phyloP scores from a whole-genome alignment of 2,888 invertebrate species.

The Myathropa florea region DNA sequence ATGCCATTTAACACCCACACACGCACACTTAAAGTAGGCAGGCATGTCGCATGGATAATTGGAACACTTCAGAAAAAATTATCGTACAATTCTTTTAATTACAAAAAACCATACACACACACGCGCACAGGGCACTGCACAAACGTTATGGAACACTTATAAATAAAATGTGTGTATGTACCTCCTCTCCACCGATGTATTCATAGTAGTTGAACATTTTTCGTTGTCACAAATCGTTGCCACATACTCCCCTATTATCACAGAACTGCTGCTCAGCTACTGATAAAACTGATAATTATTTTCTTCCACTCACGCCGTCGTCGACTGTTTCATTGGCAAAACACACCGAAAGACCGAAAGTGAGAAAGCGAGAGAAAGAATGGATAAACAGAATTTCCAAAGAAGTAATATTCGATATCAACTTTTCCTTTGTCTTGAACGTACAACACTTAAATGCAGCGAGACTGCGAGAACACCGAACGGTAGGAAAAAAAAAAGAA shows the following conservation, averaged over 20 bases:
- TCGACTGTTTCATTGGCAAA: not conserved
- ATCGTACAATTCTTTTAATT: not conserved
- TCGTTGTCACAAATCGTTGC: slow-evolving; percentile 31
- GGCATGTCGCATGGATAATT: slow-evolving; percentile 4
- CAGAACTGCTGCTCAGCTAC: slow-evolving; percentile 17
- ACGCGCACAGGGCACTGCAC: slow-evolving; percentile 1
- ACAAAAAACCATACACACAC: not conserved
- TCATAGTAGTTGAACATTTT: slow-evolving; percentile 59
- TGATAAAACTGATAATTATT: slow-evolving; percentile 42
- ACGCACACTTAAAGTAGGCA: not conserved
- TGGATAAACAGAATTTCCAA: not conserved
- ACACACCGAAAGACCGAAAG: not conserved
- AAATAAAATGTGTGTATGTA: slow-evolving; percentile 1
- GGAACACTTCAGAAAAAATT: not conserved
- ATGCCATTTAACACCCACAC: slow-evolving; percentile 27
- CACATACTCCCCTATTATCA: slow-evolving; percentile 41
- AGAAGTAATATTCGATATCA: not conserved
- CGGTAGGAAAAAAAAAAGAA: slow-evolving; percentile 24
- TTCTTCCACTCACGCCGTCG: slow-evolving; percentile 31
- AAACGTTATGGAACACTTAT: slow-evolving; percentile 15
- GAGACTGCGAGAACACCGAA: slow-evolving; percentile 18
- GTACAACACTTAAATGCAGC: slow-evolving; percentile 11
- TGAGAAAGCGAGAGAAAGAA: not conserved
- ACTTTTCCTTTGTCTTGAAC: slow-evolving; percentile 31
- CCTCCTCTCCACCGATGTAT: slow-evolving; percentile 54